These are phyloP conservation scores for Drosophila nr. perissopoda DNA, from an alignment of 2,888 invertebrate species.

Conservation along the genomic window DNA sequence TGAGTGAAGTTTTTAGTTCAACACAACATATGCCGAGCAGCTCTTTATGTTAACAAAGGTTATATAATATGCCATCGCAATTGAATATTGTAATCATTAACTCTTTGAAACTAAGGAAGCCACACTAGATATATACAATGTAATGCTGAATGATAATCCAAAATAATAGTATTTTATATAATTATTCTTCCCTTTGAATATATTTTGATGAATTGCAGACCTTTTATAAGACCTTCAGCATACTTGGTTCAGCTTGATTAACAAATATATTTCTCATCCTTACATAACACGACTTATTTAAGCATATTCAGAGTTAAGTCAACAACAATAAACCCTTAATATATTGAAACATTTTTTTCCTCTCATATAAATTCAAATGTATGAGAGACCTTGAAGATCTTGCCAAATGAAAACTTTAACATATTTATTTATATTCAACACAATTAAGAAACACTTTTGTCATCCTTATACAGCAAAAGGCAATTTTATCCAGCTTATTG, in stretches of 20 bases:
- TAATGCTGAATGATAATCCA: constrained; percentile 16
- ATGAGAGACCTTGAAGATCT: not conserved
- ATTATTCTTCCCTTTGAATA: constrained; percentile 13
- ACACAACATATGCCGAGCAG: constrained; percentile 28
- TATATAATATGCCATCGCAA: constrained; percentile 49
- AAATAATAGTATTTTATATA: constrained; percentile 24
- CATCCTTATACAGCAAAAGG: constrained; percentile 12
- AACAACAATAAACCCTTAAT: not conserved
- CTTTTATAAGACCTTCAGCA: constrained; percentile 23
- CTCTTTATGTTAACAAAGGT: constrained; percentile 33
- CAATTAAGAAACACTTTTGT: constrained; percentile 29
- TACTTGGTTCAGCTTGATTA: constrained; percentile 1
- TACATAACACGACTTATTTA: constrained; percentile 1
- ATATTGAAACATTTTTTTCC: not conserved
- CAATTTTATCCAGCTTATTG: constrained; percentile 22
- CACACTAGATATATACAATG: not conserved
- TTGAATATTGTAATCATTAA: constrained; percentile 48
- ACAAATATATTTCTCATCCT: constrained; percentile 4
- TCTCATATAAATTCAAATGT: not conserved
- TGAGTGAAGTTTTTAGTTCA: constrained; percentile 42
- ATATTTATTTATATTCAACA: not conserved
- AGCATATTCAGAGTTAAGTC: not conserved
- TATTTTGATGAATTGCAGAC: constrained; percentile 11
- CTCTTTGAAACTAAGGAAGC: constrained; percentile 18
- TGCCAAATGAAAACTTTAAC: constrained; percentile 14